Percentiles rank a stretch among this genome's conserved stretches.
Conservation (phyloP, 2,888 invertebrate species). For the Sicus ferrugineus region DNA sequence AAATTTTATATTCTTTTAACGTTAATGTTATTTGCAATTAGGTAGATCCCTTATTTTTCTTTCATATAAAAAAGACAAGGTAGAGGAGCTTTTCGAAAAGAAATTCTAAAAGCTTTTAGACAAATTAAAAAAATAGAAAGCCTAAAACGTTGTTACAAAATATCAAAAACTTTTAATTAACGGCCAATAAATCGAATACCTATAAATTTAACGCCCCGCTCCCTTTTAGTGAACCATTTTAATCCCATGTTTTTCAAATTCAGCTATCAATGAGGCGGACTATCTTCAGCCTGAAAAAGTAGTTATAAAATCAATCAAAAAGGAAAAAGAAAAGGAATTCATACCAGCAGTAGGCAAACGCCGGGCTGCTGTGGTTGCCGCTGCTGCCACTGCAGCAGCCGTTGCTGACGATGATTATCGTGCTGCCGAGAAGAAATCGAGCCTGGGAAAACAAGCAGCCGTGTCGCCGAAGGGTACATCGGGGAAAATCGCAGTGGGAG, state of each 20-base stretch:
- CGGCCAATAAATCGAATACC: too few species aligned
- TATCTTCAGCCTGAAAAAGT: conserved; percentile 48
- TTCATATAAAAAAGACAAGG: too few species aligned
- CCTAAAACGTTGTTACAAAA: too few species aligned
- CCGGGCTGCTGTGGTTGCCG: conserved; percentile 40
- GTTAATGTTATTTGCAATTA: too few species aligned
- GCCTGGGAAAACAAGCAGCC: conserved; percentile 28
- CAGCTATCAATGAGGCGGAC: conserved; percentile 61
- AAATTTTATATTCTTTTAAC: too few species aligned
- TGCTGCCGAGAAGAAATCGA: conserved; percentile 26
- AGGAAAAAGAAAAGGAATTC: conserved; percentile 49
- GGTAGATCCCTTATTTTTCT: too few species aligned
- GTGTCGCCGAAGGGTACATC: conserved; percentile 34
- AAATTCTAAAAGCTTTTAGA: too few species aligned
- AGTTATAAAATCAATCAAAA: conserved; percentile 54
- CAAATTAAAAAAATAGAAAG: too few species aligned
- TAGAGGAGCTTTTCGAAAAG: too few species aligned
- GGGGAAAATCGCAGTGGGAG: conserved; percentile 30
- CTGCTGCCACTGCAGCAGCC: conserved; percentile 29
- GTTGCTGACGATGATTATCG: conserved; percentile 33
- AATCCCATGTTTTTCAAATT: conserved; percentile 31
- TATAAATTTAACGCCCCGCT: too few species aligned
- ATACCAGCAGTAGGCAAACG: conserved; percentile 44
- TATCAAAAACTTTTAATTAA: too few species aligned
- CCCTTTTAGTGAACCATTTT: background rate